Evolutionary conservation across 2,888 invertebrate species (phyloP).

Genomic region (Andrena chrysosceles): DNA sequence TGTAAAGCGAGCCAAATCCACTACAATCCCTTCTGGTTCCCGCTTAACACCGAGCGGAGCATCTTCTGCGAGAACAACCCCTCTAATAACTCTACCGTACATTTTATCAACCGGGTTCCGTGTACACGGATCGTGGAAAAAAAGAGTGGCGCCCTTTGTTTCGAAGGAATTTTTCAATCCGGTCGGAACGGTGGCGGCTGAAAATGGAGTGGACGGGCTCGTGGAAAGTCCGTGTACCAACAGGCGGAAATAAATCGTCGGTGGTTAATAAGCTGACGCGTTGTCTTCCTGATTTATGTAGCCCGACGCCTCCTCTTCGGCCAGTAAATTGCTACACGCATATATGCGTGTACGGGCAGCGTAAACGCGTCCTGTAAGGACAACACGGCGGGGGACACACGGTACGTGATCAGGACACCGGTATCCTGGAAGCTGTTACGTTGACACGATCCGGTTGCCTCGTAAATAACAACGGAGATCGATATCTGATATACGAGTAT

Average conservation of each 20-base stretch:
- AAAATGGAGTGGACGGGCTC: constrained; percentile 20
- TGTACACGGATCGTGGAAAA: not conserved
- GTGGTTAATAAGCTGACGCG: constrained; percentile 75
- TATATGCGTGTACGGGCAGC: constrained; percentile 53
- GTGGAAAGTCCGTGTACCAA: constrained; percentile 47
- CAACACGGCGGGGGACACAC: constrained; percentile 53
- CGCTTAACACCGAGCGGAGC: no score
- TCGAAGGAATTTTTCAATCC: constrained; percentile 38
- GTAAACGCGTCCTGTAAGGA: constrained; percentile 63
- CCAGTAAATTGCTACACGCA: constrained; percentile 68
- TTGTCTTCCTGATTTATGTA: constrained; percentile 76
- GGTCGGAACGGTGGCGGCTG: constrained; percentile 16
- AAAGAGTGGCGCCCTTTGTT: constrained; percentile 15
- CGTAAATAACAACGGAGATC: constrained; percentile 62
- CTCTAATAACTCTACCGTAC: no score
- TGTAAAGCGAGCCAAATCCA: not conserved
- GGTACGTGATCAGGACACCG: constrained; percentile 61
- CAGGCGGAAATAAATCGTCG: constrained; percentile 62
- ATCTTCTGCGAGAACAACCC: not conserved
- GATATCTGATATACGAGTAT: constrained; percentile 50
- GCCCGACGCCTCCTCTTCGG: constrained; percentile 69
- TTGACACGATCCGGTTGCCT: constrained; percentile 60
- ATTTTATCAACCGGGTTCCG: not conserved
- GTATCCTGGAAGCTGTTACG: constrained; percentile 66
- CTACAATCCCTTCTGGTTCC: no score